Base-by-base conservation (phyloP, 2,113 vertebrate species). In the Sialia sialis region DNA sequence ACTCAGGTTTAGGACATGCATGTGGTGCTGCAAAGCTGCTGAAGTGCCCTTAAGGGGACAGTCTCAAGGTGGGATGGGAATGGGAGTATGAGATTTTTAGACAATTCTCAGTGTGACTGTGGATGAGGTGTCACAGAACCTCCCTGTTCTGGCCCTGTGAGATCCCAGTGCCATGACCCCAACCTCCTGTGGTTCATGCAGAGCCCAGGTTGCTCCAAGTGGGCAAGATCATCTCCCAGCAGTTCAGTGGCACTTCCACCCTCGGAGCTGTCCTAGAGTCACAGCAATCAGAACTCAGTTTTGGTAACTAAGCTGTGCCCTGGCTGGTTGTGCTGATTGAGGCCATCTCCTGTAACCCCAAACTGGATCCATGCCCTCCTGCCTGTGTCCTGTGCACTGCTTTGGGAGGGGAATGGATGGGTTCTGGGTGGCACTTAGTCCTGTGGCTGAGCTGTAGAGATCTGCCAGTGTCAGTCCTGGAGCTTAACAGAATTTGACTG, bases 161-260 rank as follows among this genome's bases (percentile, higher is more conserved):
- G 18, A 30, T 56, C 25, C 34, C 30, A 55, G 27, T 73, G 13
- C 39, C 0, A 1, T n/a, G 41, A 74, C 20, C 21, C 10, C 63
- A 49, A 2, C 12, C 8, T 48, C 12, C 30, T 55, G 78, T 32
- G 55, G 30, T n/a, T 41, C 34, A 2, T 27, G 14, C 14, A 29
- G 70, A 63, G 46, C 16, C 16, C 3, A 4, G 29, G 5, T 58
- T 25, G 9, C 23, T 73, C 19, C 19, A 21, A 8, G 29, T 26
- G 26, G 22, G 27, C 3, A 7, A 80, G 46, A 36, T 36, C 23
- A 27, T 67, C 34, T 79, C 26, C n/a, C 17, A 55, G 0, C 11
- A 54, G 32, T 25, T 60, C 2, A 0, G 44, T 44, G 21, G 21
- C 1, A 3, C 16, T 44, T 75, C 3, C 3, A n/a, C 21, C 5